Evolutionary conservation across 2,797 vertebrate genomes (phyloP), one percentile per base, ranked within the genome.

Genomic region (Ctenochaetus hawaiiensis): DNA sequence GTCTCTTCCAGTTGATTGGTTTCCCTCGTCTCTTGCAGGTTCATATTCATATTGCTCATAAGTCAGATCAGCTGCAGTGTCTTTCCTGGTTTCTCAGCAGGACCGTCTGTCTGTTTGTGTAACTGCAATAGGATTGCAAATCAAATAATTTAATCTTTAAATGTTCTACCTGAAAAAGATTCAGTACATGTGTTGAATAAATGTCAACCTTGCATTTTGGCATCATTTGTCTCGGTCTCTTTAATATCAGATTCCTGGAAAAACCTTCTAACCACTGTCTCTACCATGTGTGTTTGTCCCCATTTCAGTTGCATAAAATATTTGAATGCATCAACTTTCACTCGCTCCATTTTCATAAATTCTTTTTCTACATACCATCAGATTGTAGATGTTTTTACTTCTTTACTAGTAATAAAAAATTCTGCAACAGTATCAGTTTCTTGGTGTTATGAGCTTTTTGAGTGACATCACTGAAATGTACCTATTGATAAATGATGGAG

Each of bases 401-500:
- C 0, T 16, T 22, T 18, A 13, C 43, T 6, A 22, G 16, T 49
- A 23, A 47, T 47, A 10, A n/a, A 54, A 49, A 30, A 20, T 48
- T 59, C 41, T 11, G 1, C 30, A 49, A 23, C 60, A 7, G 20
- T 45, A 37, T 72, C 26, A 7, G 10, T 53, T 52, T 71, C 51
- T 67, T 66, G 45, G 65, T 16, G 14, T 58, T 53, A 1, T 18
- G 41, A 65, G 70, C n/a, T 10, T 0, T 77, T 34, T 45, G 62
- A 59, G 57, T 65, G 75, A 71, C 67, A 16, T 52, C 20, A 62
- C 41, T 48, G 64, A 78, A 61, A 69, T 57, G 57, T 63, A 41
- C 78, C 60, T 56, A 17, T 60, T 82, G 81, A 82, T 82, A 54
- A 76, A 78, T 51, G 80, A 86, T 76, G 67, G 39, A 13, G 57